phyloP scores from a whole-genome alignment of 2,888 invertebrate species.

The Crossocerus cetratus region DNA sequence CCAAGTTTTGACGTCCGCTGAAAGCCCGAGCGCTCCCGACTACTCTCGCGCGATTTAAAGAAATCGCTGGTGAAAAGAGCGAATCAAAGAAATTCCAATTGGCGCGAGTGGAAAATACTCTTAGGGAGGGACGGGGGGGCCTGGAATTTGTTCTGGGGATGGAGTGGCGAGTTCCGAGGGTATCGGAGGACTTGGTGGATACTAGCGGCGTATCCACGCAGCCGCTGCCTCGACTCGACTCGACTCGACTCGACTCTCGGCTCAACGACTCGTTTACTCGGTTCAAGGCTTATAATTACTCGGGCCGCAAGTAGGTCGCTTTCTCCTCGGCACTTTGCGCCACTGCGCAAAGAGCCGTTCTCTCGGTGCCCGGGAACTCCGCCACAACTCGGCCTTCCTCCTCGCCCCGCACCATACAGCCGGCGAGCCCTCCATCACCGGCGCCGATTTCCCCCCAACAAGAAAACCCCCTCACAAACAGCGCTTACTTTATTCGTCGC shows the following conservation, averaged over 20 bases:
- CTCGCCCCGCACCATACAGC: too few species aligned
- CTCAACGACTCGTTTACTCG: slow-evolving; percentile 69
- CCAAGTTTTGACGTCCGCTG: too few species aligned
- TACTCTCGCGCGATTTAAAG: not conserved
- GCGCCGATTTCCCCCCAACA: slow-evolving; percentile 6
- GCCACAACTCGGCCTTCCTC: slow-evolving; percentile 19
- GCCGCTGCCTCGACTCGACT: slow-evolving; percentile 15
- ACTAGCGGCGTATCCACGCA: not conserved
- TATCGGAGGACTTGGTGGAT: not conserved
- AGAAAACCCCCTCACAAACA: too few species aligned
- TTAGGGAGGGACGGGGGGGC: not conserved
- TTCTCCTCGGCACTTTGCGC: slow-evolving; percentile 72
- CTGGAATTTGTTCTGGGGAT: too few species aligned
- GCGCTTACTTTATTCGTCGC: too few species aligned
- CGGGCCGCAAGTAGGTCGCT: slow-evolving; percentile 74
- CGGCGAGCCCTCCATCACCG: not conserved
- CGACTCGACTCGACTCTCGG: slow-evolving; percentile 43
- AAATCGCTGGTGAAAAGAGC: not conserved
- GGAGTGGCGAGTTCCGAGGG: too few species aligned
- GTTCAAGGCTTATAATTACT: slow-evolving; percentile 76
- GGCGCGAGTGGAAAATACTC: not conserved
- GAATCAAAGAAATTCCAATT: not conserved
- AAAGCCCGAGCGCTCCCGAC: too few species aligned
- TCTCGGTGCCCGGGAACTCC: slow-evolving; percentile 9
- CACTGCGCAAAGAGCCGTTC: slow-evolving; percentile 46